Base-by-base conservation (phyloP, 2,888 invertebrate species). In the Ophonus ardosiacus region DNA sequence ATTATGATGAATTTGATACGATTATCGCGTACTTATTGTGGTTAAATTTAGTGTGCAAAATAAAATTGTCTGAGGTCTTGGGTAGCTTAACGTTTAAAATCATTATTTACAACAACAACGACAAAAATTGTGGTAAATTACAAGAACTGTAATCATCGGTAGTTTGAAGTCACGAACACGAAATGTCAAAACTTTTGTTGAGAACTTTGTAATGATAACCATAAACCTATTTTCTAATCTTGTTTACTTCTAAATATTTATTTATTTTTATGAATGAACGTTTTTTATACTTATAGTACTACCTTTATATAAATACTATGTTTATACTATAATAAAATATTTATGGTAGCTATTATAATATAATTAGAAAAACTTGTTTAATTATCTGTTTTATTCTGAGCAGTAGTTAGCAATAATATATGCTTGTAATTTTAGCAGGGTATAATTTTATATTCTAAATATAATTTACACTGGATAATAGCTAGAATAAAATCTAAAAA, bases 281-380 rank as follows among this genome's bases (percentile, higher is more conserved):
- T 43, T 74, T 68, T 68, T 68, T 68, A 38, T 68, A 68, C 38
- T 7, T 68, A 38, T 68, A 74, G 43, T 74, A 74, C 18, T 74
- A 74, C 40, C 71, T 43, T 74, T 18, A 74, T 43, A 74, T 74
- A 74, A 74, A 74, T 43, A 74, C 43, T 43, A 13, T 74, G 71
- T 74, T 74, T 74, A 43, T 43, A 74, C 40, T 43, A 43, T 74
- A 74, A 74, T 74, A 74, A 74, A 74, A 74, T 74, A 74, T 74
- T 74, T 74, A 74, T 74, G 43, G 71, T 74, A 74, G 71, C 43
- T 43, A 74, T 74, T 74, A 17, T 17, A 74, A 74, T 74, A 74
- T 74, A 74, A 74, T 74, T 74, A 74, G 10, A 74, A 74, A 74
- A 43, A 74, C 71, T 74, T 68, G 68, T 68, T 38, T 74, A 74